Base-by-base conservation (phyloP, 2,888 invertebrate species). In the Aradus depressus region DNA sequence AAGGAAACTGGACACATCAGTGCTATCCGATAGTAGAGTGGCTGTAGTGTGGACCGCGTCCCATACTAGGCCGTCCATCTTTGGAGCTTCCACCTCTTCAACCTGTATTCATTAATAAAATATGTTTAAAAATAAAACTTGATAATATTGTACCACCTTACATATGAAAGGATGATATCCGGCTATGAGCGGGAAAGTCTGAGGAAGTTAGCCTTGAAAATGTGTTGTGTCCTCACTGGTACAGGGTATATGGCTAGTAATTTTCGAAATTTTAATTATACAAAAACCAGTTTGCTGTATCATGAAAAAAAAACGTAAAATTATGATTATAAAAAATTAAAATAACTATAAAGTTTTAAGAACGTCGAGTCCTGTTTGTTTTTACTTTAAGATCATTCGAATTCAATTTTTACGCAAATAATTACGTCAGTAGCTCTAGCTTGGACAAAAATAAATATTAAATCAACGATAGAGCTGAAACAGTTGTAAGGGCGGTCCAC, bases 21-120 rank as follows among this genome's bases (percentile, higher is more conserved):
- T 10, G 19, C 21, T 21, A 26, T 47, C 47, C 4, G 47, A 35
- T 22, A 47, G 12, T 8, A 47, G 26, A 5, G 47, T 19, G 22
- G 26, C 18, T 6, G 38, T 37, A 38, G 37, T 37, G 12, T 47
- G 28, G 3, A 47, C 10, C 25, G 37, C 37, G 26, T 47, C 38
- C 47, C 47, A 47, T 12, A 26, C 26, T 2, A 47, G 25, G 6
- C 21, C 47, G 8, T 47, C 47, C 26, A 47, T 38, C 1, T 1
- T 10, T 12, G 47, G 37, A 37, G 47, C 26, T 16, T 12, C 26
- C n/a, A 47, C 18, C 25, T 47, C 25, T 25, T 8, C 12, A 12
- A 47, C 23, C 47, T 47, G 23, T 3, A 37, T n/a, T n/a, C n/a
- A 42, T 4, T 25, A 14, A 39, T 5, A 35, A 35, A 35, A 35